These are phyloP conservation scores for Phaetusa simplex DNA, from an alignment of 2,113 vertebrate species.

Conservation along the genomic window DNA sequence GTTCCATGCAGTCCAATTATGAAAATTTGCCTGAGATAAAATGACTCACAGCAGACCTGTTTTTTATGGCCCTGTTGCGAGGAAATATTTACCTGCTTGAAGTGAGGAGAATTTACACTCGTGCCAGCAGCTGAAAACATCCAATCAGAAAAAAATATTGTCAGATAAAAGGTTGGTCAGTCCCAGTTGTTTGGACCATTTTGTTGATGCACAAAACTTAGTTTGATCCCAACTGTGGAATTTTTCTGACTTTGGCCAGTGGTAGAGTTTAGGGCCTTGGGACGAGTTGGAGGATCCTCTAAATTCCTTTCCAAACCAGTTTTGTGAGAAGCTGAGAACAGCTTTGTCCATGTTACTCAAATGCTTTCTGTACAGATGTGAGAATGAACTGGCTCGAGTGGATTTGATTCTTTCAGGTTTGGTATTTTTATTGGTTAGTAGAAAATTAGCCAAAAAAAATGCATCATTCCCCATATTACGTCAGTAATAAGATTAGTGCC, in stretches of 20 bases:
- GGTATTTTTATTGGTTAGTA: not conserved
- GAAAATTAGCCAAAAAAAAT: not conserved
- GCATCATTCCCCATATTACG: not conserved
- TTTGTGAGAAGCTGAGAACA: not conserved
- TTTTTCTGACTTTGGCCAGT: not conserved
- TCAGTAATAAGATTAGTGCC: not conserved
- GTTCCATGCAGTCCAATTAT: slow-evolving; percentile 56
- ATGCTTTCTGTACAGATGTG: not conserved
- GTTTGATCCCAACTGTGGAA: not conserved
- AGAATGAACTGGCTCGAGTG: not conserved
- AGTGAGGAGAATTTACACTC: not conserved
- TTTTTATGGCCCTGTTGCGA: slow-evolving; percentile 14
- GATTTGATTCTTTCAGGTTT: not conserved
- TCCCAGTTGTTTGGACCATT: not conserved
- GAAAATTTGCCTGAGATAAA: slow-evolving; percentile 52
- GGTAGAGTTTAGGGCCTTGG: not conserved
- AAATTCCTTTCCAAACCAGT: not conserved
- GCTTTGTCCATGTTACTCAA: not conserved
- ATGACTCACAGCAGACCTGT: slow-evolving; percentile 32
- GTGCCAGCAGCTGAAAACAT: not conserved
- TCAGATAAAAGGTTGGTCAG: not conserved
- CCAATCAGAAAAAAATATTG: not conserved
- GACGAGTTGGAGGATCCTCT: not conserved
- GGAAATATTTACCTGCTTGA: slow-evolving; percentile 19
- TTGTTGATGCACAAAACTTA: not conserved